Base-by-base conservation (phyloP, 2,797 vertebrate genomes). In the Sebastes paucispinis region DNA sequence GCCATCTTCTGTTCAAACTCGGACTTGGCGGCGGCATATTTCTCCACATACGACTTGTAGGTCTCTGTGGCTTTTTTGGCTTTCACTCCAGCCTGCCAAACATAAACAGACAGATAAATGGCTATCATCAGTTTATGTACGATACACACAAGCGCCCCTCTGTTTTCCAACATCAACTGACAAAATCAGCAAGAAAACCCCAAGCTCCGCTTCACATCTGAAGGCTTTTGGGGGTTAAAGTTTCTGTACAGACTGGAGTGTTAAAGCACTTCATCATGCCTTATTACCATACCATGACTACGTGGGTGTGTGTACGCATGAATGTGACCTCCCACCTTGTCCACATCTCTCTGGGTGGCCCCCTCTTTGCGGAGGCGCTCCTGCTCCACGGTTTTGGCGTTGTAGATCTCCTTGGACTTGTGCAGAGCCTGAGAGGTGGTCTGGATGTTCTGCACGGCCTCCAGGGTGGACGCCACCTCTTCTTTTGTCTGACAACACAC, bases 1-100 rank as follows among this genome's bases (percentile, higher is more conserved):
- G 96, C 95, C 98, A 99, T 99, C 94, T 97, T 99, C 91, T 97
- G 96, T 87, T 99, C 98, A 96, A 99, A 99, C 91, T 98, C 98
- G 3, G 96, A 94, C 96, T 99, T 99, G 32, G 97, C 96, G 16
- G 93, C 81, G 87, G 97, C 97, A 14, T 99, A 99, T 90, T 99
- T 99, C 93, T 99, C 98, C 90, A 99, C 97, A 27, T 96, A 98
- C 0, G 96, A 93, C 92, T 96, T 99, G 92, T 99, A 99, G 65
- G 96, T 92, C 92, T 99, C 98, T 79, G 98, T 99, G 90, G 98
- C 98, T 95, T 99, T 99, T 94, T 97, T 99, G 89, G 97, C 95
- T 95, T 99, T 99, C 88, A 98, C 94, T 87, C 97, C 96, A 88
- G 97, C 97, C 98, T 99, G 90, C 24, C 92, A 82, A 88, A 72